Conservation (phyloP, 2,113 vertebrate species). For the Numida meleagris region DNA sequence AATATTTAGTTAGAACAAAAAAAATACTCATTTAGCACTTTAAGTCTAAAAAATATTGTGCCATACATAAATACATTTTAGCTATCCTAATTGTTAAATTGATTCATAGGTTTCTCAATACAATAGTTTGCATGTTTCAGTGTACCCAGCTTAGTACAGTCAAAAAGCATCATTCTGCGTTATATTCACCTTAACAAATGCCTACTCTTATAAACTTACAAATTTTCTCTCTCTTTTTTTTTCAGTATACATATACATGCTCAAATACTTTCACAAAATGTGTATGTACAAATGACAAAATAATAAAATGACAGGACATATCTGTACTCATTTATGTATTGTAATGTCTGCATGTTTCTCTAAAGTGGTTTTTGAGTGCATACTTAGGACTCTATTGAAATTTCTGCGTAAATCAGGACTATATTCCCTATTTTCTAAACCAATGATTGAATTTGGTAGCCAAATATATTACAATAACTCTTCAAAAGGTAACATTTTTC, state of each 20-base stretch:
- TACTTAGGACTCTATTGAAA: slow-evolving; percentile 18
- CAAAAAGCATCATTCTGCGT: not conserved
- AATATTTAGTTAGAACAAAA: not conserved
- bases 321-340: slow-evolving; percentile 40
- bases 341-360: slow-evolving; percentile 29
- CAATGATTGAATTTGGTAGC: slow-evolving; percentile 12
- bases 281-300: not conserved
- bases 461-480: slow-evolving; percentile 6
- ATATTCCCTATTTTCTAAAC: not conserved
- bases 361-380: slow-evolving; percentile 33
- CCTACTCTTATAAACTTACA: not conserved
- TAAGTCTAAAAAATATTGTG: not conserved
- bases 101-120: not conserved
- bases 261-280: slow-evolving; percentile 5
- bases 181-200: slow-evolving; percentile 32
- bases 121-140: not conserved
- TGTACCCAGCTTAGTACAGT: not conserved
- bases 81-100: not conserved
- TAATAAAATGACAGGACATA: slow-evolving; percentile 32
- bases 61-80: slow-evolving; percentile 1
- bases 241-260: not conserved
- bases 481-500: slow-evolving; percentile 1
- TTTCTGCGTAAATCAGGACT: not conserved
- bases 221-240: slow-evolving; percentile 30
- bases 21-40: not conserved